Conservation (phyloP, 2,797 vertebrate species). For the Hippocampus kuda region DNA sequence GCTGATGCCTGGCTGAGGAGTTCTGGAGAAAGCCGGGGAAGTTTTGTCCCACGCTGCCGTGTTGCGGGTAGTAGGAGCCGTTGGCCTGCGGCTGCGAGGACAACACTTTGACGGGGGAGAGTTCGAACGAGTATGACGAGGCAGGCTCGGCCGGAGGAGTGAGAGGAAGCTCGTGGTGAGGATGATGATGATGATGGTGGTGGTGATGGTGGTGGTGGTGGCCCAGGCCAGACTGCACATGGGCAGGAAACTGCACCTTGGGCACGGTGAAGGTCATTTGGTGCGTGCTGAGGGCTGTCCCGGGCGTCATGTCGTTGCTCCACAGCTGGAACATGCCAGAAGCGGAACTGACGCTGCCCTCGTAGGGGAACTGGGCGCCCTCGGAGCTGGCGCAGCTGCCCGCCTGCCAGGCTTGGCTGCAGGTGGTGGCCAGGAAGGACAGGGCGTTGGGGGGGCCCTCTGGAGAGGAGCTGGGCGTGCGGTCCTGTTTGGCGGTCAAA, state of each 20-base stretch:
- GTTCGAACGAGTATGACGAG: slow-evolving; percentile 74
- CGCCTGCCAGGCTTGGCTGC: slow-evolving; percentile 73
- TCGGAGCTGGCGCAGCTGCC: slow-evolving; percentile 57
- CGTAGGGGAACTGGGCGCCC: slow-evolving; percentile 68
- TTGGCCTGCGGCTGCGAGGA: slow-evolving; percentile 63
- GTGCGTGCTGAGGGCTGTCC: slow-evolving; percentile 66
- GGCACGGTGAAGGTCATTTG: slow-evolving; percentile 76
- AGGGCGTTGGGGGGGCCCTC: slow-evolving; percentile 65
- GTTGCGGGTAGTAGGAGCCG: slow-evolving; percentile 71
- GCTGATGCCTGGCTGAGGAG: slow-evolving; percentile 65
- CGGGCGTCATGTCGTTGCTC: slow-evolving; percentile 74
- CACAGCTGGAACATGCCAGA: slow-evolving; percentile 80
- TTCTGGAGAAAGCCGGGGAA: slow-evolving; percentile 74
- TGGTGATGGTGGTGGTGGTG: slow-evolving; percentile 73
- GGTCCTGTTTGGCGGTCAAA: slow-evolving; percentile 56
- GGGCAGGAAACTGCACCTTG: slow-evolving; percentile 75
- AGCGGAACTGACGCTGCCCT: slow-evolving; percentile 63
- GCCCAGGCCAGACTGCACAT: slow-evolving; percentile 66
- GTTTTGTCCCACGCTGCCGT: slow-evolving; percentile 68
- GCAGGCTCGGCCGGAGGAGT: slow-evolving; percentile 75
- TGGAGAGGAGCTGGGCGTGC: slow-evolving; percentile 74
- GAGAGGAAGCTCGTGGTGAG: slow-evolving; percentile 77
- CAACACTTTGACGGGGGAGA: slow-evolving; percentile 76
- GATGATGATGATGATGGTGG: slow-evolving; percentile 68
- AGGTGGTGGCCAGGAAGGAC: slow-evolving; percentile 73